phyloP scores from a whole-genome alignment of 2,888 invertebrate species.

The Papilio protenor region DNA sequence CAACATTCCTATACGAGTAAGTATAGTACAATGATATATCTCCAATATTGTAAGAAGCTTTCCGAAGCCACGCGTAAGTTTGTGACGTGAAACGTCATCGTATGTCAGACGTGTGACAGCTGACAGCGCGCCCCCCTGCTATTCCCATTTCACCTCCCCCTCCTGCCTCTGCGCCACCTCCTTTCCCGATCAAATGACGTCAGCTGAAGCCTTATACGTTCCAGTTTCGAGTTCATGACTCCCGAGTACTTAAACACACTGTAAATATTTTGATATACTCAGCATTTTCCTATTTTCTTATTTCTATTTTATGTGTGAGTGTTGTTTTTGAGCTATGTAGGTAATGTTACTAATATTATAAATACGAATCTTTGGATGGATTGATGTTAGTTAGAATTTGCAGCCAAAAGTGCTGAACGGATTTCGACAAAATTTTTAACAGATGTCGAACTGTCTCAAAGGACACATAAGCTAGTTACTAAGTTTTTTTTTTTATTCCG shows the following conservation, averaged over 20 bases:
- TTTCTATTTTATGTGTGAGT: no score
- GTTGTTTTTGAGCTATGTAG: no score
- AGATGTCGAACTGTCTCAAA: no score
- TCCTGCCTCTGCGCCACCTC: slow-evolving; percentile 18
- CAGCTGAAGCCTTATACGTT: slow-evolving; percentile 55
- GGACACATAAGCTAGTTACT: no score
- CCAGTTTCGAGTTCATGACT: slow-evolving; percentile 51
- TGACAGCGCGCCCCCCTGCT: slow-evolving; percentile 59
- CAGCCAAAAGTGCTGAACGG: no score
- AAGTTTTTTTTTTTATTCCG: no score
- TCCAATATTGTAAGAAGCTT: slow-evolving; percentile 49
- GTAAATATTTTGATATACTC: slow-evolving; percentile 29
- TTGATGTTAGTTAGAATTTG: no score
- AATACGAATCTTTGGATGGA: no score
- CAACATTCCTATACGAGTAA: neutral
- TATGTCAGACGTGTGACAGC: slow-evolving; percentile 74
- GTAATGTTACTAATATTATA: no score
- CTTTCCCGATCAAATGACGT: slow-evolving; percentile 59
- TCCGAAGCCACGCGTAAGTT: slow-evolving; percentile 67
- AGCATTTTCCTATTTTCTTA: slow-evolving; percentile 24
- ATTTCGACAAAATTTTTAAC: no score
- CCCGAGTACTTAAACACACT: slow-evolving; percentile 56
- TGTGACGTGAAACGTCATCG: slow-evolving; percentile 70
- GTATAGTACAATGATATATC: slow-evolving; percentile 34
- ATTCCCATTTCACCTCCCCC: slow-evolving; percentile 48